phyloP scores from a whole-genome alignment of 1,140 invertebrate genomes.

The Listronotus bonariensis region DNA sequence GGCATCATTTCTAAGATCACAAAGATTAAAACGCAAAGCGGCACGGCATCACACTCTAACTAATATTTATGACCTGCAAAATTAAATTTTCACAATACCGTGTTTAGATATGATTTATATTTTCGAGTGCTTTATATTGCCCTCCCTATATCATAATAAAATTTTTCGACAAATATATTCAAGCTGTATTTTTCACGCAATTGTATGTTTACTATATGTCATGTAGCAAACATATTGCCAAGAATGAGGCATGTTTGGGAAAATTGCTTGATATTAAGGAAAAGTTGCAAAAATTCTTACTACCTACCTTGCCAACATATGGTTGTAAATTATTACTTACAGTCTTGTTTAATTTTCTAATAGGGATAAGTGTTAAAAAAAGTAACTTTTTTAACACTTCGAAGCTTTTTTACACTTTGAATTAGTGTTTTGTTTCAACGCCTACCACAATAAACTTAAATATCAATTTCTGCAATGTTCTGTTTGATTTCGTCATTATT shows the following conservation, averaged over 20 bases:
- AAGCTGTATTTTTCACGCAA: constrained; percentile 13
- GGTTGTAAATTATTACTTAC: too few species aligned
- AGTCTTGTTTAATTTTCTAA: too few species aligned
- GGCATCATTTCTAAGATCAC: background rate
- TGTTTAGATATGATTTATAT: constrained; percentile 31
- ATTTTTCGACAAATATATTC: constrained; percentile 21
- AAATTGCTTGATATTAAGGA: too few species aligned
- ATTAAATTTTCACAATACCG: constrained; percentile 35
- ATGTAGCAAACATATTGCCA: constrained; percentile 20
- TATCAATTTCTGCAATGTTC: too few species aligned
- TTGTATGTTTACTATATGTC: constrained; percentile 18
- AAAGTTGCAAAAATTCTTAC: too few species aligned
- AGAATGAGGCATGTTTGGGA: background rate
- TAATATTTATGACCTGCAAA: constrained; percentile 33
- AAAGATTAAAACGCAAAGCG: background rate
- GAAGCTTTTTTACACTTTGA: too few species aligned
- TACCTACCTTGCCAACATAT: too few species aligned
- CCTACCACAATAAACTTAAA: too few species aligned
- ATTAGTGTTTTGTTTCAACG: too few species aligned
- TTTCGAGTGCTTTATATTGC: constrained; percentile 27
- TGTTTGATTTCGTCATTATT: too few species aligned
- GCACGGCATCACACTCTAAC: constrained; percentile 13
- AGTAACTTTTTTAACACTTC: too few species aligned
- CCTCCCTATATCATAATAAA: constrained; percentile 16
- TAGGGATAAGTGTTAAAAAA: too few species aligned